phyloP scores from a whole-genome alignment of 2,113 vertebrate genomes.

The Pipra filicauda region DNA sequence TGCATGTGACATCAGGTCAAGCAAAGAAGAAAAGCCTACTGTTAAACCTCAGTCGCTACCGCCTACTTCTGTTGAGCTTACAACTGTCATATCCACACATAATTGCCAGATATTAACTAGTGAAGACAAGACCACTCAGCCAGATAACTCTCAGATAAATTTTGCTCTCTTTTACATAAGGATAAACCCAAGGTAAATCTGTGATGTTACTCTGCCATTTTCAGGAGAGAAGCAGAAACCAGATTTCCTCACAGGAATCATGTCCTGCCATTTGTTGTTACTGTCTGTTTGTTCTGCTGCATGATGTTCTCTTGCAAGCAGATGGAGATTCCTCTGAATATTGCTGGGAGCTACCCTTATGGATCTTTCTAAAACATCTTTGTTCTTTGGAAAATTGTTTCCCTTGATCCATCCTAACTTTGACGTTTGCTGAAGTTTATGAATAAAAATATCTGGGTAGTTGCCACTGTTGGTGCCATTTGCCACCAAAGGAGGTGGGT shows the following conservation, averaged over 20 bases:
- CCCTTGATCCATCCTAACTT: background rate
- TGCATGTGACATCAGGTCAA: conserved; percentile 55
- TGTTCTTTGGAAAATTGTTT: background rate
- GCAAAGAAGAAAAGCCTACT: conserved; percentile 39
- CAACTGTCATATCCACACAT: conserved; percentile 13
- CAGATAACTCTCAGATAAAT: background rate
- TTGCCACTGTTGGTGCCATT: background rate
- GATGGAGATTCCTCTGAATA: background rate
- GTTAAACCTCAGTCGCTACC: conserved; percentile 22
- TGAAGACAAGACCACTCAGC: conserved; percentile 39
- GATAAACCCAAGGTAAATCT: background rate
- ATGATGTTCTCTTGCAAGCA: background rate
- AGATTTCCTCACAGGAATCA: background rate
- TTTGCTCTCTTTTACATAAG: background rate
- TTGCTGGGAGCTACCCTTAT: background rate
- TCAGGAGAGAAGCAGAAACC: background rate
- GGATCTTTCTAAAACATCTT: background rate
- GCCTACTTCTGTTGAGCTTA: background rate
- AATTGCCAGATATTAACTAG: conserved; percentile 45
- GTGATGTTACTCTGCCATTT: background rate
- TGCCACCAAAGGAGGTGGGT: background rate
- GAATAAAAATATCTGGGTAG: conserved; percentile 24
- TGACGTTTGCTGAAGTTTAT: background rate
- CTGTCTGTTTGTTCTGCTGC: background rate
- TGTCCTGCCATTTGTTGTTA: background rate